Conservation (phyloP, 2,888 invertebrate species). For the Gonocerus acuteangulatus region DNA sequence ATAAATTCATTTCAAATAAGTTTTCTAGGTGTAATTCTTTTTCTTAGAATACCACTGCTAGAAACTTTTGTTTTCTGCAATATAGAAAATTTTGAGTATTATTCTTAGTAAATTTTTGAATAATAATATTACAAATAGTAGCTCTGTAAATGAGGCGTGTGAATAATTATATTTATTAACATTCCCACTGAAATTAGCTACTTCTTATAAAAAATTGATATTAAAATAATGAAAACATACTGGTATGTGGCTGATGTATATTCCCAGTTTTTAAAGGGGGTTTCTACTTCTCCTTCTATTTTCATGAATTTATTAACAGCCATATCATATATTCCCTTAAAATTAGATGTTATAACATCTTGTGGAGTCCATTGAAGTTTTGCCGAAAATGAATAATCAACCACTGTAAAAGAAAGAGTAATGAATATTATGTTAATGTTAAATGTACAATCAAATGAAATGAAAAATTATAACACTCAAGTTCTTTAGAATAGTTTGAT, state of each 20-base stretch:
- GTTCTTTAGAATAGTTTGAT: neutral
- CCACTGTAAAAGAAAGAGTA: constrained; percentile 19
- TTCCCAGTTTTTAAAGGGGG: constrained; percentile 54
- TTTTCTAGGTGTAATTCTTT: too few species aligned
- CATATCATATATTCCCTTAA: constrained; percentile 41
- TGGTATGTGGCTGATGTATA: constrained; percentile 49
- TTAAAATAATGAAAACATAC: constrained; percentile 45
- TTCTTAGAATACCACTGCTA: too few species aligned
- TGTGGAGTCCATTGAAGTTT: constrained; percentile 61
- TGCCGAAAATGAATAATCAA: constrained; percentile 39
- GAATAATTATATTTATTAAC: too few species aligned
- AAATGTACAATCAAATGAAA: neutral
- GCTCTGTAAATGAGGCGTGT: too few species aligned
- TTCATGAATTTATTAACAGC: constrained; percentile 34
- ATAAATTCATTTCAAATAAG: too few species aligned
- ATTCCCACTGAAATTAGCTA: too few species aligned
- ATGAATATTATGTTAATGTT: neutral
- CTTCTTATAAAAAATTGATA: too few species aligned
- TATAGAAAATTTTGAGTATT: too few species aligned
- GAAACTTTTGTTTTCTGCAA: too few species aligned
- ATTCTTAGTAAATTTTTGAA: too few species aligned
- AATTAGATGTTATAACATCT: constrained; percentile 53
- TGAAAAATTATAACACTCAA: neutral
- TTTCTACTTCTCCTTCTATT: constrained; percentile 47
- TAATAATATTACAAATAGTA: too few species aligned